phyloP scores from a whole-genome alignment of 2,113 vertebrate genomes.

The Perccottus glenii region DNA sequence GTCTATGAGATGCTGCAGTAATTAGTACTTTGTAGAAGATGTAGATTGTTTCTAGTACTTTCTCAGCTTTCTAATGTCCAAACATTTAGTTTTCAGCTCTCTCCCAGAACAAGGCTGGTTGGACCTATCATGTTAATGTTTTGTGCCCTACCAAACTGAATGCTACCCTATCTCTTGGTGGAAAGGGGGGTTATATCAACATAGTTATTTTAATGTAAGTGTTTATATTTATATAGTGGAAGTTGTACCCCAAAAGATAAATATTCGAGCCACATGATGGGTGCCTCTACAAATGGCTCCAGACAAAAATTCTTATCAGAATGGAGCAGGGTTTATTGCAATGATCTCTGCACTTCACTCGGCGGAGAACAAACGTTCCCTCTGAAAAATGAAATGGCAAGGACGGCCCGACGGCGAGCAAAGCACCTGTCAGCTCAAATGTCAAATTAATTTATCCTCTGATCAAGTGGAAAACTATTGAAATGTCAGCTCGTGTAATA shows the following conservation, averaged over 20 bases:
- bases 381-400: conserved; percentile 54
- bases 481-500: conserved; percentile 64
- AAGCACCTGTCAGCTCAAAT: conserved; percentile 71
- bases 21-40: too few relatives aligned
- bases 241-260: background rate
- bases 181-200: too few relatives aligned
- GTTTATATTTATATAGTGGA: background rate
- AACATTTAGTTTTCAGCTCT: too few relatives aligned
- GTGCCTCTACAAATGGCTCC: conserved; percentile 26
- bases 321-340: conserved; percentile 41
- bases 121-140: too few relatives aligned
- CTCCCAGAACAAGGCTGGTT: too few relatives aligned
- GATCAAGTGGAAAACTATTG: conserved; percentile 69
- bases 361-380: conserved; percentile 41
- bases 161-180: background rate
- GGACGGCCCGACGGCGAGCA: conserved; percentile 41
- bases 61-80: too few relatives aligned
- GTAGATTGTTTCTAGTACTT: too few relatives aligned
- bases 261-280: conserved; percentile 21
- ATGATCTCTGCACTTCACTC: conserved; percentile 59
- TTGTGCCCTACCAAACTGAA: background rate
- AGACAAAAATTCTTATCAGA: conserved; percentile 37
- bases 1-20: too few relatives aligned
- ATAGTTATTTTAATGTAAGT: background rate
- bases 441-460: conserved; percentile 74